Base-by-base conservation (phyloP, 2,113 vertebrate species). In the Amphilophus citrinellus region DNA sequence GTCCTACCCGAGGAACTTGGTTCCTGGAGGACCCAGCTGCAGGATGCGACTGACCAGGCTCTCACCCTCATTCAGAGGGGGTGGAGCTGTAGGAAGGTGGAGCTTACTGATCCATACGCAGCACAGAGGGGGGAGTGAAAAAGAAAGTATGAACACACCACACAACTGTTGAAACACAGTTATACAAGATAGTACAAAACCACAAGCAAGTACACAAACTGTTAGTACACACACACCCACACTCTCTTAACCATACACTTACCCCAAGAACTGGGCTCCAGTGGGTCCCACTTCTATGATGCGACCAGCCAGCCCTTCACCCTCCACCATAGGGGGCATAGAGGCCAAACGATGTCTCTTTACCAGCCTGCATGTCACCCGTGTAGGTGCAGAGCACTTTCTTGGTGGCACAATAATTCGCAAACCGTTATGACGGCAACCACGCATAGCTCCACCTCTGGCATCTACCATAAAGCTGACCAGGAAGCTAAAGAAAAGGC, bases 11-110 rank as follows among this genome's bases (percentile, higher is more conserved):
- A 99, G 98, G 96, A 99, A 99, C 97, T 98, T 99, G 96, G 98
- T 99, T 96, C 98, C 98, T 95, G 98, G 98, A 96, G 98, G 98
- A 96, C 98, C 98, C 96, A 99, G 97, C 96, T 99, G 98, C 96
- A 99, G 97, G 96, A 99, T 99, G 96, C 98, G 97, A 97, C 98
- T 99, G 96, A 99, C 98, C 97, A 99, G 96, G 95, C 98, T 99
- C 97, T 99, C 98, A 93, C 98, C 98, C 97, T 99, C 98, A 96
- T 99, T 99, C 96, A 99, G 97, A 97, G 98, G 98, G 96, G 98
- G 98, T 92, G 98, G 98, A 96, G 98, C 98, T 94, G 98, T 98
- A 94, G 98, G 98, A 94, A 99, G 97, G 96, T 99, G 98, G 94
- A 99, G 98, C 96, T 99, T 99, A 98, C 98, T 99, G 98, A 97